Percentiles rank a stretch among this genome's conserved stretches.
Conservation (phyloP, 2,888 invertebrate genomes). For the Drosophila flavopinicola region DNA sequence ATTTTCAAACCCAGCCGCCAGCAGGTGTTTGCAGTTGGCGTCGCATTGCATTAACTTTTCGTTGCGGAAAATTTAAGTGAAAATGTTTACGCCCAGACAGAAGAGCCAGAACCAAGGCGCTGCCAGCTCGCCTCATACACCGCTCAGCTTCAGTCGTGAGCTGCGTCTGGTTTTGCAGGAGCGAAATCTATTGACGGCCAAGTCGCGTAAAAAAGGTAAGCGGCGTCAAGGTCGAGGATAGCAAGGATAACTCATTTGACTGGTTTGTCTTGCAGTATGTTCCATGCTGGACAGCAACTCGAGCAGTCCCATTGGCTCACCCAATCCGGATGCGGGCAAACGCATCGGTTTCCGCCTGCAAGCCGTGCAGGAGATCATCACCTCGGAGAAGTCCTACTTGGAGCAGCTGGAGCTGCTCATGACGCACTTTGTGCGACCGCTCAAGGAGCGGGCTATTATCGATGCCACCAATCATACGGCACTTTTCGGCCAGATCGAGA, state of each 20-base stretch:
- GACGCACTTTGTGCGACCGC: conserved; percentile 87
- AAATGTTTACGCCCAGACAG: conserved; percentile 80
- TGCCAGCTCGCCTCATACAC: conserved; percentile 79
- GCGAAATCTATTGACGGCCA: conserved; percentile 87
- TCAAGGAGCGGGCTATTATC: conserved; percentile 85
- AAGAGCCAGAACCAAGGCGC: conserved; percentile 35
- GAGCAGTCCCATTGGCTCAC: conserved; percentile 63
- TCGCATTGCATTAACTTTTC: conserved; percentile 50
- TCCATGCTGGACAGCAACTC: conserved; percentile 85
- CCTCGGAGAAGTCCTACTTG: conserved; percentile 89
- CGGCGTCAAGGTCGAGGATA: not conserved
- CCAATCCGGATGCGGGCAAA: conserved; percentile 80
- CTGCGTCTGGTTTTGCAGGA: conserved; percentile 87
- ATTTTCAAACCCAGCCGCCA: conserved; percentile 64
- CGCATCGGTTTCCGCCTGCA: conserved; percentile 84
- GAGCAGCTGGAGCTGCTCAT: conserved; percentile 88
- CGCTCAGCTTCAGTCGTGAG: conserved; percentile 86
- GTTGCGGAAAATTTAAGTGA: conserved; percentile 10
- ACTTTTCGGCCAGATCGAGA: conserved; percentile 88
- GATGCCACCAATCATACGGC: conserved; percentile 85
- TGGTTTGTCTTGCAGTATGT: conserved; percentile 84
- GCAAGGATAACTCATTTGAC: not conserved
- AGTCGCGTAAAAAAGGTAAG: conserved; percentile 86
- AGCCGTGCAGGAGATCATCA: conserved; percentile 88
- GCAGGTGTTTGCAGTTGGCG: conserved; percentile 65